phyloP scores from a whole-genome alignment of 2,797 vertebrate genomes.

The Graptemys geographica region DNA sequence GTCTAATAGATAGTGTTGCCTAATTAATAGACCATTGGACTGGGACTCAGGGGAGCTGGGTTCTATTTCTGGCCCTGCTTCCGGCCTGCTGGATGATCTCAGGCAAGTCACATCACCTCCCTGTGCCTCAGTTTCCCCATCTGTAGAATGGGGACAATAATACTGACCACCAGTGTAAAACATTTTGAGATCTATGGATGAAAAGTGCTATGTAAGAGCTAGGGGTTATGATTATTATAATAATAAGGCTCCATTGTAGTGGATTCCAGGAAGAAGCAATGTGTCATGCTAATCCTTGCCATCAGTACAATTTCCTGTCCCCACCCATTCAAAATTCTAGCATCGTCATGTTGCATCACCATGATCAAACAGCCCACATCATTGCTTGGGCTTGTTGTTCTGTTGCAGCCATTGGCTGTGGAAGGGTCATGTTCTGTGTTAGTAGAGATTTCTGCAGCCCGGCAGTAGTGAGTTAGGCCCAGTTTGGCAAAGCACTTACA shows the following conservation, averaged over 20 bases:
- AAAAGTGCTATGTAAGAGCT: background rate
- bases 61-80: background rate
- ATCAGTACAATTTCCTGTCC: background rate
- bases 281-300: too few relatives aligned
- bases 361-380: background rate
- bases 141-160: background rate
- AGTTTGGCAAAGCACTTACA: background rate
- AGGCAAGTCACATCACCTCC: background rate
- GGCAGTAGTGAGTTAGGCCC: background rate
- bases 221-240: background rate
- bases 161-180: background rate
- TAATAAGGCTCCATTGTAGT: background rate
- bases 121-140: background rate
- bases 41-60: background rate
- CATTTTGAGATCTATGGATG: background rate
- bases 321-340: background rate
- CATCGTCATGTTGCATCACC: background rate
- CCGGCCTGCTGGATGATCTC: background rate
- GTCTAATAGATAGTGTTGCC: background rate
- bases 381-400: background rate
- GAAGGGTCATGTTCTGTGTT: background rate
- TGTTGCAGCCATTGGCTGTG: background rate
- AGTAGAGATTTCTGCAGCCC: background rate
- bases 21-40: background rate
- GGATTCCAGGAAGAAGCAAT: background rate